Percentiles rank a stretch among this genome's conserved stretches.
These are phyloP conservation scores for Paragorgia papillata DNA, from an alignment of 92 coral and sea anemone genomes.

Conservation along the genomic window DNA sequence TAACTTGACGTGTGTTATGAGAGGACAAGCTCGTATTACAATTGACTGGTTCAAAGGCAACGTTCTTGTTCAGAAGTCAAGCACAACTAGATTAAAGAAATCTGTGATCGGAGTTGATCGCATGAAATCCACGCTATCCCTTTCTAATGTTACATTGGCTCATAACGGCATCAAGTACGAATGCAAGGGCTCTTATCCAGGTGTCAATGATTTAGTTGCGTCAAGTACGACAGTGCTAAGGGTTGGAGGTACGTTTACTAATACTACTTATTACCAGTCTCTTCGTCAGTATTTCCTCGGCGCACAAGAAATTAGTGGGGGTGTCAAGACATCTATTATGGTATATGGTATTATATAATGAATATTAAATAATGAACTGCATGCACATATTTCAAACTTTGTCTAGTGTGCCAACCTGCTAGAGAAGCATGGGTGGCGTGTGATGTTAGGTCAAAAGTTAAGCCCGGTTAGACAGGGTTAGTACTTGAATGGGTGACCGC, in stretches of 20 bases:
- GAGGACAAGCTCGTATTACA: constrained; percentile 74
- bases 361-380: too few relatives aligned
- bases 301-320: too few relatives aligned
- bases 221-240: constrained; percentile 26
- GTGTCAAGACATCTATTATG: too few relatives aligned
- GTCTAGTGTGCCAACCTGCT: too few relatives aligned
- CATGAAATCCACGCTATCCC: constrained; percentile 60
- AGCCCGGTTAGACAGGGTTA: too few relatives aligned
- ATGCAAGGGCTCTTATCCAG: constrained; percentile 84
- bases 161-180: constrained; percentile 82
- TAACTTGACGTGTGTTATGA: constrained; percentile 72
- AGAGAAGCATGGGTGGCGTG: too few relatives aligned
- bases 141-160: constrained; percentile 67
- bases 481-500: too few relatives aligned
- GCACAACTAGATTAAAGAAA: constrained; percentile 19
- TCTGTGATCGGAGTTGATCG: constrained; percentile 48
- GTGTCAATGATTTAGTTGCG: constrained; percentile 39
- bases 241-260: constrained; percentile 22
- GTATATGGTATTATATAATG: too few relatives aligned
- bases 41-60: constrained; percentile 76
- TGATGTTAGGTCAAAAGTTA: too few relatives aligned
- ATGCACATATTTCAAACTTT: too few relatives aligned
- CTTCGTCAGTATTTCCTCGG: too few relatives aligned
- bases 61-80: constrained; percentile 29
- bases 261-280: too few relatives aligned